These are phyloP conservation scores for Tetramorium simillimum DNA, from an alignment of 1,140 invertebrate species.

Conservation along the genomic window DNA sequence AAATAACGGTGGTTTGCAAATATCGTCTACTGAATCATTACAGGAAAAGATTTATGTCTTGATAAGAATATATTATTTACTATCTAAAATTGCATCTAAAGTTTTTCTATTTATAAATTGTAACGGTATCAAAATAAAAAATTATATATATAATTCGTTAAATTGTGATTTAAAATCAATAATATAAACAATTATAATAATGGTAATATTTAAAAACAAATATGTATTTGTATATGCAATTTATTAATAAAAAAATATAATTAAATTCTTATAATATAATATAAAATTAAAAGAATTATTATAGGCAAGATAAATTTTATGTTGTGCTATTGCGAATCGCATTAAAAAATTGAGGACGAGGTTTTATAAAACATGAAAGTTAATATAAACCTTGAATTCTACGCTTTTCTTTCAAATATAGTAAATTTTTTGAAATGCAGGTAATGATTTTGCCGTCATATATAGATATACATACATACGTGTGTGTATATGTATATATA, in stretches of 20 bases:
- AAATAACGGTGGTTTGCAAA: background rate
- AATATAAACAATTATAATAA: background rate
- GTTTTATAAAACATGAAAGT: constrained; percentile 29
- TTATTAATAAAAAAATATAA: background rate
- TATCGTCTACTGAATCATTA: background rate
- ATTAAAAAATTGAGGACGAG: constrained; percentile 19
- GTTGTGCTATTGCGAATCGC: background rate
- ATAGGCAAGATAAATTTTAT: background rate
- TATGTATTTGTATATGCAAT: background rate
- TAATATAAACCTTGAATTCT: constrained; percentile 4
- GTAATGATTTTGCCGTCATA: background rate
- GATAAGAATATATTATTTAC: background rate
- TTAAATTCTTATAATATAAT: background rate
- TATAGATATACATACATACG: too few relatives aligned
- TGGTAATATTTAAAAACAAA: background rate
- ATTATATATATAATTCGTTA: background rate
- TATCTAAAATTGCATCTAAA: background rate
- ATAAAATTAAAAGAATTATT: background rate
- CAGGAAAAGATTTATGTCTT: background rate
- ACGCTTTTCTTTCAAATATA: background rate
- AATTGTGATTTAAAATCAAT: background rate
- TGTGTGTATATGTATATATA: too few relatives aligned
- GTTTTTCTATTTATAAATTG: background rate
- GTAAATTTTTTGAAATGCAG: background rate
- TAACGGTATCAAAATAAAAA: background rate